These are phyloP conservation scores for human DNA, from an alignment of 2,113 vertebrate species.

Conservation along the genomic window GRCh38 chr2:4042501-4043000, in stretches of 20 bases:
- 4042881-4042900: not conserved
- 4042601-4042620: not conserved
- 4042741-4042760: fast-evolving
- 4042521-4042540: not conserved
- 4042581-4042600: not conserved
- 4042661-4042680: not conserved
- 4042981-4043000: fast-evolving
- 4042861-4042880: not conserved
- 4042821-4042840: not conserved
- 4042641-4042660: no score
- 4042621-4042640: no score
- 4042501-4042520: fast-evolving
- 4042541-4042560: fast-evolving
- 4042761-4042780: no score
- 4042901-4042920: not conserved
- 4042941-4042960: not conserved
- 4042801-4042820: no score
- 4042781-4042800: not conserved
- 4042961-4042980: fast-evolving
- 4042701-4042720: not conserved
- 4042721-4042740: not conserved
- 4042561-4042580: no score
- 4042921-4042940: not conserved
- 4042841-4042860: fast-evolving
- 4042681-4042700: not conserved